Evolutionary conservation across 2,797 vertebrate genomes (phyloP).

Genomic region (Esox lucius): DNA sequence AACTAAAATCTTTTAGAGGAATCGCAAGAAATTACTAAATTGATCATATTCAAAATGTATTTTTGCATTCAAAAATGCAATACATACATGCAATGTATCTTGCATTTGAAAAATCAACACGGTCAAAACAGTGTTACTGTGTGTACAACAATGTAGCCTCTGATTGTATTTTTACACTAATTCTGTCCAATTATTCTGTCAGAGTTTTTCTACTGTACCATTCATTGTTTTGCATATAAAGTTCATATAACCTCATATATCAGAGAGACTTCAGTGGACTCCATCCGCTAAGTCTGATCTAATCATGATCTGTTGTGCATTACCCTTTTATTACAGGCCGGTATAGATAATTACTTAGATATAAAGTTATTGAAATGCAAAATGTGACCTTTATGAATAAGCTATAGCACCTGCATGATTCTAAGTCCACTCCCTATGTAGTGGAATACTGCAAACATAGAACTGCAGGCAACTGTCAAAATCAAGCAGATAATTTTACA

Average conservation of each 20-base stretch:
- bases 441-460: conserved; percentile 29
- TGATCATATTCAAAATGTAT: background rate
- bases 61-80: background rate
- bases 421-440: background rate
- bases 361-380: background rate
- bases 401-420: background rate
- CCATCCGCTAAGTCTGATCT: background rate
- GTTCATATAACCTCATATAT: background rate
- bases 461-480: conserved; percentile 34
- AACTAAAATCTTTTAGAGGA: background rate
- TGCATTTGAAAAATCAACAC: no score
- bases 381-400: conserved; percentile 1
- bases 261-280: background rate
- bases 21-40: background rate
- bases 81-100: background rate
- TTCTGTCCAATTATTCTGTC: background rate
- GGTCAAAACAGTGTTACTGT: no score
- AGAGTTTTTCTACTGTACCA: background rate
- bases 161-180: background rate
- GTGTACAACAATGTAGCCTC: background rate
- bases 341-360: background rate
- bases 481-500: conserved; percentile 57
- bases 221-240: background rate
- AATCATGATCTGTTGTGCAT: background rate
- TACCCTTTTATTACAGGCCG: background rate